Evolutionary conservation across 1,140 invertebrate species (phyloP).

Genomic region (Aphaenogaster floridana): DNA sequence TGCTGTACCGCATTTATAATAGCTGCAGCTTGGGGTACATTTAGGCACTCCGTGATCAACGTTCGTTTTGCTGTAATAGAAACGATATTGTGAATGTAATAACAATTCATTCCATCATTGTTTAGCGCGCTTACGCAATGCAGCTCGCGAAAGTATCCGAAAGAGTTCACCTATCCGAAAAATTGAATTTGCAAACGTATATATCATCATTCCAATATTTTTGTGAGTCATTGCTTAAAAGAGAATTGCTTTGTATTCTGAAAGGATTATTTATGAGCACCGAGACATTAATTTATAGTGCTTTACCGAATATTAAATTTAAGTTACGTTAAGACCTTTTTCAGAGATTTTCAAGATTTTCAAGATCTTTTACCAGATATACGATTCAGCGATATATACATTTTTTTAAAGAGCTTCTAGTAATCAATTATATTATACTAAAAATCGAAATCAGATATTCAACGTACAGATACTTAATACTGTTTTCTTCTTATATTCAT

Average conservation of each 20-base stretch:
- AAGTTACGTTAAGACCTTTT: neutral
- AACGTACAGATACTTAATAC: slow-evolving; percentile 78
- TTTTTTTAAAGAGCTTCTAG: neutral
- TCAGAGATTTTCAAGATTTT: neutral
- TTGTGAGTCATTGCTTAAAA: neutral
- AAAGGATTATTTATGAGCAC: neutral
- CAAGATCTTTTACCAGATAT: neutral
- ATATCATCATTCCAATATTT: too few species aligned
- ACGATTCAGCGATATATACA: neutral
- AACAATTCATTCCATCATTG: neutral
- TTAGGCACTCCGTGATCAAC: slow-evolving; percentile 85
- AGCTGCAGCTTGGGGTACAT: slow-evolving; percentile 78
- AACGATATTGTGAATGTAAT: neutral
- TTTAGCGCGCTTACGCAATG: neutral
- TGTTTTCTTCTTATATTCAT: slow-evolving; percentile 82
- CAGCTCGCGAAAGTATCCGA: neutral
- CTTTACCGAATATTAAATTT: neutral
- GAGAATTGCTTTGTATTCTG: neutral
- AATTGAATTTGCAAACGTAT: too few species aligned
- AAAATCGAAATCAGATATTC: neutral
- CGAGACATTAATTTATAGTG: neutral
- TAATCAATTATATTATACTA: neutral
- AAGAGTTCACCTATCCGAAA: too few species aligned
- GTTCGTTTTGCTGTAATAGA: slow-evolving; percentile 78
- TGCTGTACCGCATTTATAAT: slow-evolving; percentile 77